These are phyloP conservation scores for Hoplodrina blanda DNA, from an alignment of 2,888 invertebrate genomes.

Conservation along the genomic window DNA sequence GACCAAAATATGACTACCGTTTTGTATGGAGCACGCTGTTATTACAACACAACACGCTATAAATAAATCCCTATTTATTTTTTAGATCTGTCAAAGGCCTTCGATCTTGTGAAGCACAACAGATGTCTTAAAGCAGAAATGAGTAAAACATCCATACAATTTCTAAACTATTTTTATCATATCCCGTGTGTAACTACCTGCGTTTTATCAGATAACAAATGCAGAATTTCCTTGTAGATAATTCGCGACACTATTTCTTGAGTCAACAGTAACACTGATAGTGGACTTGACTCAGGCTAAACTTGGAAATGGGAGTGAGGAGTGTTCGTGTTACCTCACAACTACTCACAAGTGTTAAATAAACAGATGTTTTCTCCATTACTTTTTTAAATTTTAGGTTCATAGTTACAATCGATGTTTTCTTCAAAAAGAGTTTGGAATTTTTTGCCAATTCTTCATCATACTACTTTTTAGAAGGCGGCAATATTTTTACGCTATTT, in stretches of 20 bases:
- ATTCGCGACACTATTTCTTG: constrained; percentile 65
- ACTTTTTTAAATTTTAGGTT: too few species aligned
- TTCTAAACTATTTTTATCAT: constrained; percentile 21
- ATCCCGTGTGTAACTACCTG: constrained; percentile 41
- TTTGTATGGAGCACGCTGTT: too few species aligned
- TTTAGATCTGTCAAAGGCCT: constrained; percentile 26
- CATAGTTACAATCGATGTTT: too few species aligned
- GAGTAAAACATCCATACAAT: constrained; percentile 13
- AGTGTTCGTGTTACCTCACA: constrained; percentile 34
- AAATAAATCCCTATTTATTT: background rate
- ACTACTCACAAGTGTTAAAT: constrained; percentile 22
- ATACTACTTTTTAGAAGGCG: too few species aligned
- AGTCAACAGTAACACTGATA: constrained; percentile 56
- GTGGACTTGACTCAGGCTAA: constrained; percentile 46
- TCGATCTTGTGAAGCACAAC: constrained; percentile 5
- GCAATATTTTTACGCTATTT: too few species aligned
- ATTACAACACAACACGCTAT: too few species aligned
- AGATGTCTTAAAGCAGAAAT: background rate
- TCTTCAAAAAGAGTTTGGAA: too few species aligned
- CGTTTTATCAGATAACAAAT: constrained; percentile 52
- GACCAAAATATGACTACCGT: background rate
- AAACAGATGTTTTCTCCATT: constrained; percentile 16
- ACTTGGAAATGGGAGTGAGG: constrained; percentile 43
- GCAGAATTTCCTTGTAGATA: constrained; percentile 66
- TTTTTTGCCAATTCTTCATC: too few species aligned